Conservation (phyloP, 2,113 vertebrate species). For the human region GRCh38 chr20:34306001-34306500, state of each 20-base stretch:
- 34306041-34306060: too few relatives aligned
- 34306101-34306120: too few relatives aligned
- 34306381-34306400: background rate
- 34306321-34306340: background rate
- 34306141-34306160: background rate
- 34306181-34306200: background rate
- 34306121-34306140: background rate
- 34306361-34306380: background rate
- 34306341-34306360: background rate
- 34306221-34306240: background rate
- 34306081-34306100: too few relatives aligned
- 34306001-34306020: too few relatives aligned
- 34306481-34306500: background rate
- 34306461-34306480: background rate
- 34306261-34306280: background rate
- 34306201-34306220: background rate
- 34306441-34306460: too few relatives aligned
- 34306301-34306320: background rate
- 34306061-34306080: too few relatives aligned
- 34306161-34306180: background rate
- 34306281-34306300: background rate
- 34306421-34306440: background rate
- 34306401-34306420: background rate
- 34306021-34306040: too few relatives aligned
- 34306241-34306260: background rate